phyloP scores from a whole-genome alignment of 1,140 invertebrate genomes.

The Drosophila bocqueti region DNA sequence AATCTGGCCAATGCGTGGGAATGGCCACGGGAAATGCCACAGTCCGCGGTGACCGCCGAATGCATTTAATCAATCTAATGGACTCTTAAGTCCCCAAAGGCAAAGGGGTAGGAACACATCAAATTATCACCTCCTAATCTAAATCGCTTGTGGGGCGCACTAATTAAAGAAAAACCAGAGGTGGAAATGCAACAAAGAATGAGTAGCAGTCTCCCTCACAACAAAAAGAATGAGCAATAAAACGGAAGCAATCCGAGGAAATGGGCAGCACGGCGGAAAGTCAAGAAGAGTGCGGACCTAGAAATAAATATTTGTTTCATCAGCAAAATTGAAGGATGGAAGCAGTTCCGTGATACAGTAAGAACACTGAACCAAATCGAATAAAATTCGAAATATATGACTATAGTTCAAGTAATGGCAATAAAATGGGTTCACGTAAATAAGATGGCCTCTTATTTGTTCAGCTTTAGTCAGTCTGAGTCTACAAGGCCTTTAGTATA shows the following conservation, averaged over 20 bases:
- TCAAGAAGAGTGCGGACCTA: constrained; percentile 17
- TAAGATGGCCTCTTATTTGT: not conserved
- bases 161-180: constrained; percentile 37
- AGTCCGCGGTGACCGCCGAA: constrained; percentile 30
- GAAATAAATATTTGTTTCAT: constrained; percentile 44
- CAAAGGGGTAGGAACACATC: constrained; percentile 10
- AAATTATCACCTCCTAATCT: constrained; percentile 62
- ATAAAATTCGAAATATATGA: not conserved
- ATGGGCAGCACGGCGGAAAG: constrained; percentile 1
- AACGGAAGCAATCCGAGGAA: constrained; percentile 12
- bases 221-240: constrained; percentile 2
- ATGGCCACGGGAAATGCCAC: constrained; percentile 14
- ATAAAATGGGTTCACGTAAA: constrained; percentile 2
- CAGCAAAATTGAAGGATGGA: constrained; percentile 37
- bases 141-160: constrained; percentile 43
- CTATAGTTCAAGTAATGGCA: not conserved
- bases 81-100: constrained; percentile 6
- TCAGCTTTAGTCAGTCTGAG: not conserved
- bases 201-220: not conserved
- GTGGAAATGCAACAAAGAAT: not conserved
- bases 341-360: constrained; percentile 1
- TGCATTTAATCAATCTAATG: constrained; percentile 64
- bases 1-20: constrained; percentile 36
- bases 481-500: not conserved
- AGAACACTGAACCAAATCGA: not conserved